phyloP scores from a whole-genome alignment of 2,888 invertebrate genomes.

The Tromatobia lineatoria region DNA sequence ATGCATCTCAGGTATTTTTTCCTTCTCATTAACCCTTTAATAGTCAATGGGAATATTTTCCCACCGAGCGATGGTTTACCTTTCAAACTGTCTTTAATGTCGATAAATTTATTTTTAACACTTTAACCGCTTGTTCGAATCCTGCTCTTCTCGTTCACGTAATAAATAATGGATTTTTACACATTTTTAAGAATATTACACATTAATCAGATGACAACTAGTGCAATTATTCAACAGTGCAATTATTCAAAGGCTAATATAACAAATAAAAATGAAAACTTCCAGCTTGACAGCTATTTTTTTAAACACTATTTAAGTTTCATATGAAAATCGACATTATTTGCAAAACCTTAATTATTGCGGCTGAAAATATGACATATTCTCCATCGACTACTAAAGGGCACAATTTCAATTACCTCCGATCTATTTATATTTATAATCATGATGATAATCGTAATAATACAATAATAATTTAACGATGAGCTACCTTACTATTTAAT shows the following conservation, averaged over 20 bases:
- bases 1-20: constrained; percentile 25
- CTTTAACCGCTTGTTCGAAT: neutral
- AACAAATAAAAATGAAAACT: too few relatives aligned
- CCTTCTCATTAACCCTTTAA: constrained; percentile 41
- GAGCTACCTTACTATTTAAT: constrained; percentile 39
- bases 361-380: neutral
- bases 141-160: neutral
- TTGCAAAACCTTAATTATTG: neutral
- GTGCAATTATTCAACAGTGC: too few relatives aligned
- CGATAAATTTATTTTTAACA: neutral
- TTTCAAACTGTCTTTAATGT: neutral
- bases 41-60: constrained; percentile 10
- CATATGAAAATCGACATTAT: neutral
- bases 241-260: too few relatives aligned
- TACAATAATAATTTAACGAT: constrained; percentile 66
- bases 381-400: constrained; percentile 7
- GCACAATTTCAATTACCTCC: neutral
- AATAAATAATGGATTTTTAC: too few relatives aligned
- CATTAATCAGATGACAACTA: too few relatives aligned
- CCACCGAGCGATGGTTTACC: neutral
- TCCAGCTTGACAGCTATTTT: too few relatives aligned
- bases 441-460: constrained; percentile 52
- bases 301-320: neutral
- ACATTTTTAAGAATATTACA: too few relatives aligned
- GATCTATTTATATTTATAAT: neutral